phyloP scores from a whole-genome alignment of 2,797 vertebrate genomes.

The Gallirallus australis region DNA sequence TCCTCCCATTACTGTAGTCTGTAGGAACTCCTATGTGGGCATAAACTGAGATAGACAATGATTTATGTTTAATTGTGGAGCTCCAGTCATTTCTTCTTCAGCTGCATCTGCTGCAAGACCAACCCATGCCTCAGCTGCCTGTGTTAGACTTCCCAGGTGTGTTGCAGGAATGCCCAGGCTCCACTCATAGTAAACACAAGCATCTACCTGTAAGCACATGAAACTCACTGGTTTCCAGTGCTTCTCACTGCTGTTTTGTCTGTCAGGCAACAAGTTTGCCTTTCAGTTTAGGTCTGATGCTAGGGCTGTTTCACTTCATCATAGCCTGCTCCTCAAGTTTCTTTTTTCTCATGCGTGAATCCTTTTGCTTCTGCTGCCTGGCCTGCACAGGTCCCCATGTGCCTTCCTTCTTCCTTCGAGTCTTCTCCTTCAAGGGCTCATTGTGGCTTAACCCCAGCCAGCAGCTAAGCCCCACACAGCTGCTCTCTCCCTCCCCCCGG shows the following conservation, averaged over 20 bases:
- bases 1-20: neutral
- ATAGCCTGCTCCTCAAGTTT: neutral
- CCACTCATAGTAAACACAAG: neutral
- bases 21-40: neutral
- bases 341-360: neutral
- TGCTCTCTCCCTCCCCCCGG: too few species aligned
- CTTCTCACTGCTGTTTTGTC: neutral
- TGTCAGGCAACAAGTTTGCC: neutral
- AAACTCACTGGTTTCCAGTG: neutral
- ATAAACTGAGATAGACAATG: neutral
- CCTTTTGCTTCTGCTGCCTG: neutral
- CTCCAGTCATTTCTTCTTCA: neutral
- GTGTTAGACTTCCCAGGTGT: neutral
- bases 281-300: neutral
- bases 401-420: neutral
- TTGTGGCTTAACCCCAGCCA: too few species aligned
- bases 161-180: neutral
- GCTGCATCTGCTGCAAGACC: neutral
- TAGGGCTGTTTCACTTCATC: neutral
- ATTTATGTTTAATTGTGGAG: neutral
- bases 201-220: neutral
- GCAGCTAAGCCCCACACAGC: too few species aligned
- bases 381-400: neutral
- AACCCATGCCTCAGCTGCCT: neutral
- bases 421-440: neutral